These are phyloP conservation scores for Holothuria glaberrima DNA, from an alignment of 35 echinoderm and acorn worm species.

Conservation along the genomic window DNA sequence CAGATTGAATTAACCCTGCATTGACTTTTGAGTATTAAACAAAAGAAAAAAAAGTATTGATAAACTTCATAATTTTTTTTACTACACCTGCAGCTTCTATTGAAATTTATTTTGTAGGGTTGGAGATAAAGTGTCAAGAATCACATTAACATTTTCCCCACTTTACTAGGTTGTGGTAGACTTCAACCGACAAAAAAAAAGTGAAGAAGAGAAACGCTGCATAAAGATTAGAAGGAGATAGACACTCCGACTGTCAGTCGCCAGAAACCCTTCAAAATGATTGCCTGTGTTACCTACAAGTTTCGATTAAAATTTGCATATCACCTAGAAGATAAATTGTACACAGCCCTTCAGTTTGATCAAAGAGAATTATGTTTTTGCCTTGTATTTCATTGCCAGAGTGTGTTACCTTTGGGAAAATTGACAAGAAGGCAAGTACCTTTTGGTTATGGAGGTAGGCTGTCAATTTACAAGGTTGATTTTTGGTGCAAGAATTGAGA, in stretches of 20 bases:
- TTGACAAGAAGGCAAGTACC: not conserved
- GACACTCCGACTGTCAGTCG: not conserved
- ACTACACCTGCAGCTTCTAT: too few relatives aligned
- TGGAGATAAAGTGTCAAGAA: too few relatives aligned
- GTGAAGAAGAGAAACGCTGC: not conserved
- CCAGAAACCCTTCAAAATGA: slow-evolving; percentile 36
- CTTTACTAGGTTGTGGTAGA: not conserved
- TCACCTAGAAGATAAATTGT: slow-evolving; percentile 38
- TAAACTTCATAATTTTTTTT: too few relatives aligned
- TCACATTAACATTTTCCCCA: too few relatives aligned
- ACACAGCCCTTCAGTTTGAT: too few relatives aligned
- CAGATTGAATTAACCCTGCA: too few relatives aligned
- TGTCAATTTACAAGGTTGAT: too few relatives aligned
- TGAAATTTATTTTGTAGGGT: too few relatives aligned
- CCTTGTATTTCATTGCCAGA: not conserved
- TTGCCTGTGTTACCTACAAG: slow-evolving; percentile 7
- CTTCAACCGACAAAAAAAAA: not conserved
- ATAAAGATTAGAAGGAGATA: not conserved
- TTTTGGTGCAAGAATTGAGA: too few relatives aligned
- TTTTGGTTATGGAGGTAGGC: too few relatives aligned
- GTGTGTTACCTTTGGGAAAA: slow-evolving; percentile 23
- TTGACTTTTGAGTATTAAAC: too few relatives aligned
- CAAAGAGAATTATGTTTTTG: slow-evolving; percentile 29
- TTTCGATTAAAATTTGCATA: slow-evolving; percentile 57
- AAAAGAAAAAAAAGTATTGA: too few relatives aligned